These are phyloP conservation scores for Erythrocercus mccallii DNA, from an alignment of 2,113 vertebrate genomes.

Conservation along the genomic window DNA sequence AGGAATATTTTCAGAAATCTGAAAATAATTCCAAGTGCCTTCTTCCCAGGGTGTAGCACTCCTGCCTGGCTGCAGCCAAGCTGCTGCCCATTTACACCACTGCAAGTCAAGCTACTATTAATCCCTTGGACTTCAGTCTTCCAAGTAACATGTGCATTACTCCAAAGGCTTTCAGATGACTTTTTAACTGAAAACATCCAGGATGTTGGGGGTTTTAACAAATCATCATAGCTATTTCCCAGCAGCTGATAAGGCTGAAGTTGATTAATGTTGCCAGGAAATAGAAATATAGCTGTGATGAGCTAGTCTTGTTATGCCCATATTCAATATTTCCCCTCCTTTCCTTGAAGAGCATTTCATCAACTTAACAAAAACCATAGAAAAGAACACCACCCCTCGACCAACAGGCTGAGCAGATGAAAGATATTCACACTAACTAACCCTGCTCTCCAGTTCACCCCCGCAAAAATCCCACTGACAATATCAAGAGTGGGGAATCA, in stretches of 20 bases:
- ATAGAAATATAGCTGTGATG: background rate
- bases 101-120: background rate
- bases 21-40: background rate
- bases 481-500: background rate
- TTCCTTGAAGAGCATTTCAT: background rate
- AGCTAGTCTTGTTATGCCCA: background rate
- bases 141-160: background rate
- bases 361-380: background rate
- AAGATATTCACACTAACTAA: background rate
- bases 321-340: background rate
- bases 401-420: background rate
- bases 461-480: background rate
- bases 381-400: background rate
- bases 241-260: background rate
- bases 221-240: background rate
- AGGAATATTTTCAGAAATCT: background rate
- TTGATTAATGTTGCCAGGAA: background rate
- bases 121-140: slow-evolving; percentile 1
- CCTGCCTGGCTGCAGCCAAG: background rate
- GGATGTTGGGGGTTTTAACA: background rate
- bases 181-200: slow-evolving; percentile 20
- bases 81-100: background rate
- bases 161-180: background rate
- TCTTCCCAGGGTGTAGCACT: background rate
- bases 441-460: background rate